A percentile compares a stretch with the other conserved stretches of the same genome.
Conservation (phyloP, 1,140 invertebrate genomes). For the Drosophila sturtevanti region DNA sequence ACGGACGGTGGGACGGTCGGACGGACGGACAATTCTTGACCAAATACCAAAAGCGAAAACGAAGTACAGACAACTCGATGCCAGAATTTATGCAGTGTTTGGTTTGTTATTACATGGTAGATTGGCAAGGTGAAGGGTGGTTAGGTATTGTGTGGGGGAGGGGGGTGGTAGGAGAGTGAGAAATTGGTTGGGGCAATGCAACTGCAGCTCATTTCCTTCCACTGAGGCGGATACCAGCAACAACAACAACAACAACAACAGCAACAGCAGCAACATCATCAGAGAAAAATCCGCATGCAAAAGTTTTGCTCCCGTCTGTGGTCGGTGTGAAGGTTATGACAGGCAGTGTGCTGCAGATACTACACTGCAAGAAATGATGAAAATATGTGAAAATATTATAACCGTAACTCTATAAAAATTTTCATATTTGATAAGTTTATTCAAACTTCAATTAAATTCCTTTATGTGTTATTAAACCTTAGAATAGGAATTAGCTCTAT, state of each 20-base stretch:
- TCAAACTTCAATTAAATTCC: no score
- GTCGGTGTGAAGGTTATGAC: constrained; percentile 69
- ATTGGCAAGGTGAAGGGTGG: constrained; percentile 9
- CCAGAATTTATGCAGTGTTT: constrained; percentile 80
- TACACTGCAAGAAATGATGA: constrained; percentile 32
- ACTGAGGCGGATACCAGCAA: constrained; percentile 3
- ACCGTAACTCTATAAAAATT: no score
- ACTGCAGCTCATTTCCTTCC: constrained; percentile 63
- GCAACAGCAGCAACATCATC: constrained; percentile 22
- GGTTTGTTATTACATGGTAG: constrained; percentile 68
- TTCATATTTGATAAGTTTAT: no score
- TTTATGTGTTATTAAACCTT: no score
- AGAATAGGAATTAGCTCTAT: no score
- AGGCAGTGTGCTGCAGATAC: constrained; percentile 23
- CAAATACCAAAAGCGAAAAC: constrained; percentile 75
- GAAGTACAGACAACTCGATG: constrained; percentile 60
- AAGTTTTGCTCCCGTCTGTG: constrained; percentile 46
- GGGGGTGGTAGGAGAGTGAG: constrained; percentile 3
- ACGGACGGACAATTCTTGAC: constrained; percentile 61
- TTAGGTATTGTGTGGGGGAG: background rate
- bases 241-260: background rate
- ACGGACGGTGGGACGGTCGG: background rate
- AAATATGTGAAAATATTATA: no score
- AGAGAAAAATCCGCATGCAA: constrained; percentile 66
- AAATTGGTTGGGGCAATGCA: constrained; percentile 21